Evolutionary conservation across 2,797 vertebrate species (phyloP).

Genomic region (Tarsius wallacei): DNA sequence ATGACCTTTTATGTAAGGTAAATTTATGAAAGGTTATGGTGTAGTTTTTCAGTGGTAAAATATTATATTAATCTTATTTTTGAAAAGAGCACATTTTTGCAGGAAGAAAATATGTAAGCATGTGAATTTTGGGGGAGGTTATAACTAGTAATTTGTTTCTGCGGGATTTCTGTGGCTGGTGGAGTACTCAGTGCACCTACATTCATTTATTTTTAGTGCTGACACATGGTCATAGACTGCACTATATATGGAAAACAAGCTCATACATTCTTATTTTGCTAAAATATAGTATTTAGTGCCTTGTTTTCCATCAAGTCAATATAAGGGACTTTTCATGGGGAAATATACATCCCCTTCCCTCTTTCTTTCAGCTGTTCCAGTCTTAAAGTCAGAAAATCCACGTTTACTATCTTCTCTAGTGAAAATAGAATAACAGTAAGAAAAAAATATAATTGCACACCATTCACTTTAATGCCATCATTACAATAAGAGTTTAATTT

Average conservation of each 20-base stretch:
- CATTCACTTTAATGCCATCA: conserved; percentile 91
- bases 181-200: not conserved
- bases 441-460: conserved; percentile 88
- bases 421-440: conserved; percentile 63
- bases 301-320: conserved; percentile 77
- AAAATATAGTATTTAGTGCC: conserved; percentile 80
- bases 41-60: conserved; percentile 53
- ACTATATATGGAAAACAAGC: conserved; percentile 74
- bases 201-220: conserved; percentile 71
- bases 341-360: conserved; percentile 71
- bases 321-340: conserved; percentile 63
- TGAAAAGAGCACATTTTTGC: conserved; percentile 52
- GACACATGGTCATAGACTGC: conserved; percentile 40
- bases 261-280: conserved; percentile 76
- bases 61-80: conserved; percentile 72
- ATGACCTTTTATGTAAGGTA: conserved; percentile 67
- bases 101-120: conserved; percentile 19
- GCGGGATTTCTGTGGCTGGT: conserved; percentile 43
- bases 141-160: conserved; percentile 67
- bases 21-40: conserved; percentile 69
- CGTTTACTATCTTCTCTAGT: conserved; percentile 50
- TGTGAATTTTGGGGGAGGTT: not conserved
- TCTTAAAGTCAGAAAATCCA: conserved; percentile 49
- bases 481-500: conserved; percentile 92
- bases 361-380: conserved; percentile 47